A percentile compares a stretch with the other conserved stretches of the same genome.
These are phyloP conservation scores for Laupala kohalensis DNA, from an alignment of 1,140 invertebrate species.

Conservation along the genomic window DNA sequence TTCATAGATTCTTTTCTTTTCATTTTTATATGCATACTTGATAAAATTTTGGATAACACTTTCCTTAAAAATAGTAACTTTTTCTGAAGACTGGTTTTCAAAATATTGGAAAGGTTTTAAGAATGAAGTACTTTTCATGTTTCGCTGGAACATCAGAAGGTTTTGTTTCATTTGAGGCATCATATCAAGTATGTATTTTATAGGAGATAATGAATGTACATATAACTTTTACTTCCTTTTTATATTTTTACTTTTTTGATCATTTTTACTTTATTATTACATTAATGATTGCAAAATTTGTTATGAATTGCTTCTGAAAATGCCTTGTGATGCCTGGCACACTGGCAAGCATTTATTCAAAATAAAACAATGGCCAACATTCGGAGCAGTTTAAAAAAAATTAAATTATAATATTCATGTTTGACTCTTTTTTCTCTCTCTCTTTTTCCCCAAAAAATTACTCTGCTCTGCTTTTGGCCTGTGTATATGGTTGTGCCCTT, in stretches of 20 bases:
- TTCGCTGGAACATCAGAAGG: no score
- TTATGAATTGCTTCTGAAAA: not conserved
- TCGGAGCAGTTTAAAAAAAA: constrained; percentile 14
- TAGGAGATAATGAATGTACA: not conserved
- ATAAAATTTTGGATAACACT: no score
- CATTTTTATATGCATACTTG: no score
- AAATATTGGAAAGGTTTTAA: no score
- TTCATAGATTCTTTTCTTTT: no score
- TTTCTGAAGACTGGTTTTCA: no score
- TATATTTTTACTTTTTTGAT: not conserved
- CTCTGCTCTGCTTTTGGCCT: constrained; percentile 59
- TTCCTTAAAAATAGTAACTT: no score
- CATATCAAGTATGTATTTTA: no score
- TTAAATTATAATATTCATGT: constrained; percentile 18
- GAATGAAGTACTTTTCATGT: no score
- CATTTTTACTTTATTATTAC: not conserved
- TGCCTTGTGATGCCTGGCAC: not conserved
- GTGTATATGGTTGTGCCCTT: constrained; percentile 50
- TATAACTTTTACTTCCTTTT: not conserved
- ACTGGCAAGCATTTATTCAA: not conserved
- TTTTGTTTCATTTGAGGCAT: no score
- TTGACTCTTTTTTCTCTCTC: constrained; percentile 35
- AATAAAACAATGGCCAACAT: constrained; percentile 5
- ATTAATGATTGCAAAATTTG: not conserved
- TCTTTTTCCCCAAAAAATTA: constrained; percentile 54